Percentiles rank a stretch among this genome's conserved stretches.
phyloP scores from a whole-genome alignment of 2,888 invertebrate species.

The Aradus depressus region DNA sequence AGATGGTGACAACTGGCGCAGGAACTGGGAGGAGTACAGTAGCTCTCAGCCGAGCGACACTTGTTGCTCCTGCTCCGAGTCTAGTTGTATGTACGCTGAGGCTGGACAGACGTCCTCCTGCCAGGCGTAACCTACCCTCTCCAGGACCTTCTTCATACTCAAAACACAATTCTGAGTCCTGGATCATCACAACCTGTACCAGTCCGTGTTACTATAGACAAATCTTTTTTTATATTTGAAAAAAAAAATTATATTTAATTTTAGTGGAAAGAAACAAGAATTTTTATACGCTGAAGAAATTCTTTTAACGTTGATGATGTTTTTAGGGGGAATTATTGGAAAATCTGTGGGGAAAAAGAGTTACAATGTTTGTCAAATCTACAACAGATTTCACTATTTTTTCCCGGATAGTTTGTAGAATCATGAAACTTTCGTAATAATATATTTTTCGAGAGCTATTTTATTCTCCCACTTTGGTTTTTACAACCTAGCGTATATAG shows the following conservation, averaged over 20 bases:
- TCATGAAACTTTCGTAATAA: too few species aligned
- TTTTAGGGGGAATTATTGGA: too few species aligned
- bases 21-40: slow-evolving; percentile 27
- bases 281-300: slow-evolving; percentile 6
- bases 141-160: slow-evolving; percentile 14
- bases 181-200: too few species aligned
- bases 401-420: too few species aligned
- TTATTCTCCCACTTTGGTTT: too few species aligned
- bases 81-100: slow-evolving; percentile 50
- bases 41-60: slow-evolving; percentile 44
- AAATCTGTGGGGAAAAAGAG: too few species aligned
- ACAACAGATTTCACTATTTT: too few species aligned
- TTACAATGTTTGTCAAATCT: too few species aligned
- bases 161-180: slow-evolving; percentile 12
- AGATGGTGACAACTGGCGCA: slow-evolving; percentile 17
- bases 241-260: slow-evolving; percentile 3
- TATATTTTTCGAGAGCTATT: too few species aligned
- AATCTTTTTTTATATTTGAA: slow-evolving; percentile 2
- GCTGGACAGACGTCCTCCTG: slow-evolving; percentile 35
- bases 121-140: slow-evolving; percentile 17
- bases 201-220: neutral
- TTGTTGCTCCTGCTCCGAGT: slow-evolving; percentile 48
- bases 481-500: too few species aligned
- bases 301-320: slow-evolving; percentile 1
- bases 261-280: slow-evolving; percentile 1